Percentiles rank a stretch among this genome's conserved stretches.
Evolutionary conservation across 1,140 invertebrate species (phyloP).

Genomic region (Ylistrum balloti): DNA sequence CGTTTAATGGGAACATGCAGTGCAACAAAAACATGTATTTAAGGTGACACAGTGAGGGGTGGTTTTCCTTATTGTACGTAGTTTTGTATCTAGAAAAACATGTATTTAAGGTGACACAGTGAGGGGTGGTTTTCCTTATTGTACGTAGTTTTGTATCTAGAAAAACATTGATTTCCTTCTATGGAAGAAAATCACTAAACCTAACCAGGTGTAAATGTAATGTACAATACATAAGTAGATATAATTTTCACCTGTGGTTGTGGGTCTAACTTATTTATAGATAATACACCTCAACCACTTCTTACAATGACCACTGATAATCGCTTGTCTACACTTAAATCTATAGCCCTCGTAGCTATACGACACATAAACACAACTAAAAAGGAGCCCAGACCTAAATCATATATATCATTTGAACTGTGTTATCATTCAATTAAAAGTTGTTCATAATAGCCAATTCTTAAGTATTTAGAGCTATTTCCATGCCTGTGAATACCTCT

Average conservation of each 20-base stretch:
- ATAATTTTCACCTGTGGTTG: not conserved
- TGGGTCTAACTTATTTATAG: not conserved
- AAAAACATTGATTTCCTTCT: not conserved
- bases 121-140: too few species aligned
- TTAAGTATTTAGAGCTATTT: not conserved
- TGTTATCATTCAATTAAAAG: not conserved
- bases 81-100: too few species aligned
- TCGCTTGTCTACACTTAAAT: not conserved
- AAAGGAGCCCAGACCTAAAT: not conserved
- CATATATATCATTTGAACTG: not conserved
- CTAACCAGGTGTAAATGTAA: not conserved
- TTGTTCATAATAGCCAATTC: not conserved
- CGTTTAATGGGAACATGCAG: too few species aligned
- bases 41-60: too few species aligned
- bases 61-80: too few species aligned
- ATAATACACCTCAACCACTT: not conserved
- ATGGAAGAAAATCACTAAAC: not conserved
- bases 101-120: too few species aligned
- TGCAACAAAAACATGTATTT: too few species aligned
- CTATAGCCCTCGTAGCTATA: too few species aligned
- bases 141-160: not conserved
- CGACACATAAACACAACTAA: not conserved
- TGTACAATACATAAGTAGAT: not conserved
- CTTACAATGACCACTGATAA: not conserved
- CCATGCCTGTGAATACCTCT: not conserved